Conservation (phyloP, 2,797 vertebrate genomes). For the Sebastes taczanowskii region DNA sequence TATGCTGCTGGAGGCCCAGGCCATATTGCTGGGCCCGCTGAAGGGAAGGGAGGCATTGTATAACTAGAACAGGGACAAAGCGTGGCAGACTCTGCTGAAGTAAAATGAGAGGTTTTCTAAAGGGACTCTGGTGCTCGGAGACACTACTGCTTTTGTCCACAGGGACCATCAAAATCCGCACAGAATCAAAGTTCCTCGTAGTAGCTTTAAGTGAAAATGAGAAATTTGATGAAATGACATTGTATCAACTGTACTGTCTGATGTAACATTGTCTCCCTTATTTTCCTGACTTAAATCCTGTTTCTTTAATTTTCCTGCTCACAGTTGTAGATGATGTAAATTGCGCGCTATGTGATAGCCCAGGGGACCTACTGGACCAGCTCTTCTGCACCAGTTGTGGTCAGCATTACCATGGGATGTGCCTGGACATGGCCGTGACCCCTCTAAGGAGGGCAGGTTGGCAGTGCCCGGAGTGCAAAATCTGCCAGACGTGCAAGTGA, state of each 20-base stretch:
- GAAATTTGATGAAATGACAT: not conserved
- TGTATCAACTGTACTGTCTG: not conserved
- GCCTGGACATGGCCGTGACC: slow-evolving; percentile 96
- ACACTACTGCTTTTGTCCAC: too few relatives aligned
- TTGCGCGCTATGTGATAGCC: slow-evolving; percentile 96
- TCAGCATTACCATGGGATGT: slow-evolving; percentile 98
- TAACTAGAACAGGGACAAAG: too few relatives aligned
- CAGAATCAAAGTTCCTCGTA: not conserved
- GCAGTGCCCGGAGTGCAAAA: slow-evolving; percentile 98
- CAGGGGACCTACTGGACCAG: slow-evolving; percentile 96
- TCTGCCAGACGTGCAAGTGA: slow-evolving; percentile 99
- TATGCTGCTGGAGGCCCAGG: too few relatives aligned
- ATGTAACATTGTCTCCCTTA: not conserved
- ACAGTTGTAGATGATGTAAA: slow-evolving; percentile 94
- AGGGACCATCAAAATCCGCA: not conserved
- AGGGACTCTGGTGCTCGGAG: too few relatives aligned
- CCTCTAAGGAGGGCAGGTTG: slow-evolving; percentile 95
- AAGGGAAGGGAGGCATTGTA: too few relatives aligned
- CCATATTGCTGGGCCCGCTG: too few relatives aligned
- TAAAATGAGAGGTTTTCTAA: not conserved
- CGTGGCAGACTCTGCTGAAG: too few relatives aligned
- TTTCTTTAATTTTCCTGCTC: not conserved
- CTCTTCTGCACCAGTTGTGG: slow-evolving; percentile 99
- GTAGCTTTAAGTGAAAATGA: not conserved
- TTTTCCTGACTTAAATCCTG: not conserved